These are phyloP conservation scores for Hycleus cichorii DNA, from an alignment of 1,140 invertebrate species.

Conservation along the genomic window DNA sequence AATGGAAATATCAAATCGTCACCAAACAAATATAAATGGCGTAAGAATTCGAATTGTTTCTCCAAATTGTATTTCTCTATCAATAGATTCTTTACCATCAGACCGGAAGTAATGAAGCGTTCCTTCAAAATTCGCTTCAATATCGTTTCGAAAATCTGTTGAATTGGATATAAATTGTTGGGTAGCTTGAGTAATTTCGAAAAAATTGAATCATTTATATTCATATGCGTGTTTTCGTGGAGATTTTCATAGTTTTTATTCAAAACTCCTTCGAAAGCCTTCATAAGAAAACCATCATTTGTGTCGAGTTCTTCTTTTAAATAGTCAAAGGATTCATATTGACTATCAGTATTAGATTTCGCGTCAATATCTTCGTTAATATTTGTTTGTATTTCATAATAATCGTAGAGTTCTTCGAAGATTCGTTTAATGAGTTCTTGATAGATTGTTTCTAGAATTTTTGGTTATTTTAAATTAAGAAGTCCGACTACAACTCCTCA, in stretches of 20 bases:
- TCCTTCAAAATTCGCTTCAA: slow-evolving; percentile 42
- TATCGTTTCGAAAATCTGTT: slow-evolving; percentile 41
- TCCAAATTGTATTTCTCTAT: slow-evolving; percentile 46
- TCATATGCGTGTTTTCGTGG: not conserved
- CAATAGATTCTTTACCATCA: slow-evolving; percentile 47
- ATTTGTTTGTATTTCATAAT: slow-evolving; percentile 4
- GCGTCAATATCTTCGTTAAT: not conserved
- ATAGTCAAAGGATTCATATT: slow-evolving; percentile 21
- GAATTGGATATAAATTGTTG: slow-evolving; percentile 26
- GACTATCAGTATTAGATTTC: not conserved
- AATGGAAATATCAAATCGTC: slow-evolving; percentile 57
- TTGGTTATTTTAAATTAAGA: not conserved
- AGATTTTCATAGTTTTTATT: not conserved
- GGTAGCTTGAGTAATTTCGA: slow-evolving; percentile 25
- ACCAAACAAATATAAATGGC: slow-evolving; percentile 56
- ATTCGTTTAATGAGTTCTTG: slow-evolving; percentile 26
- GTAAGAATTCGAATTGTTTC: slow-evolving; percentile 45
- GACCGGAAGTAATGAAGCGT: slow-evolving; percentile 44
- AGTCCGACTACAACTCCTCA: too few relatives aligned
- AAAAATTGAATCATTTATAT: slow-evolving; percentile 3
- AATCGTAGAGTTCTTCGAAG: slow-evolving; percentile 22
- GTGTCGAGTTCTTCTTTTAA: slow-evolving; percentile 32
- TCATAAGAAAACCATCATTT: slow-evolving; percentile 32
- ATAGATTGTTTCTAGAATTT: slow-evolving; percentile 28
- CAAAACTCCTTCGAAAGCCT: slow-evolving; percentile 27